Evolutionary conservation across 2,888 invertebrate species (phyloP), one percentile per base, ranked within the genome.

Genomic region (Drosophila ezoana): DNA sequence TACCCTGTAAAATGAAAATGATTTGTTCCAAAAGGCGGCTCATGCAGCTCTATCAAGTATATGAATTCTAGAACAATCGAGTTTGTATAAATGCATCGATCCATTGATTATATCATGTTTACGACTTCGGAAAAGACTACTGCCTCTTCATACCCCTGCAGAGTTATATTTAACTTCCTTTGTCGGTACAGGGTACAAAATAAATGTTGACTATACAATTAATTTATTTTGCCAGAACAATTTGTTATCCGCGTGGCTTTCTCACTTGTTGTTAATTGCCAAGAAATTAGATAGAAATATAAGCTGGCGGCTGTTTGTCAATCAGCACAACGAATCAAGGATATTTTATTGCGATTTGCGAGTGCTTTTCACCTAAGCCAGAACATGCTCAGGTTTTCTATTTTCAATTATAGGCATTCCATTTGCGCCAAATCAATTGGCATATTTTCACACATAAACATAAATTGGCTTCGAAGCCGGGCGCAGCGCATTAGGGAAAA

Each of bases 381-480:
- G 38, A 28, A 37, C 44, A 54, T n/a, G 23, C 43, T 47, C 58
- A 54, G 57, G 57, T 61, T 51, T 60, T 33, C 16, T 11, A 20
- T 56, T 60, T 76, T 74, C 75, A 85, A 79, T 75, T 79, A 79
- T 68, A 40, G 60, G 63, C 77, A 59, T 54, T 54, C 66, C 37
- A 76, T 75, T 75, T 66, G 45, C 53, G 63, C 56, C 77, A 76
- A 79, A 81, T 79, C 79, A 79, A 79, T 82, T 75, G 80, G 76
- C 80, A 82, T 79, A 81, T 81, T 79, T 79, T 81, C 82, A 82
- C 82, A 82, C 80, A 82, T 79, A 81, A 81, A 80, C 68, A 88
- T 87, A 85, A 85, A 87, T 85, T 83, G 87, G 67, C 66, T 72
- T 58, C 69, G 76, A 44, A n/a, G 52, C 18, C 14, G 37, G 10